A percentile compares a stretch with the other conserved stretches of the same genome.
Conservation (phyloP, 2,888 invertebrate species). For the Pimpla rufipes region DNA sequence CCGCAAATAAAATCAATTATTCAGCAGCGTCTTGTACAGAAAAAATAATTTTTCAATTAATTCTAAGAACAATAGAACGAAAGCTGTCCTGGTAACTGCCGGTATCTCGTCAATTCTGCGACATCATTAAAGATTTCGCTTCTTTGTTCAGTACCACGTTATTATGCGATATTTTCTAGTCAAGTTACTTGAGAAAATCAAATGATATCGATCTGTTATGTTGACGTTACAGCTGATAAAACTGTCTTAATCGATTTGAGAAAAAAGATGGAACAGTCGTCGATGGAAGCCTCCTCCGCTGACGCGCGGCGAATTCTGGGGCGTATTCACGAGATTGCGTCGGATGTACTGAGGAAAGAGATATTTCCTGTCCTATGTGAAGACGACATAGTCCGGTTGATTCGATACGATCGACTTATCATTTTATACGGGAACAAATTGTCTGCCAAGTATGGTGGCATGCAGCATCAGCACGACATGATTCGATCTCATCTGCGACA, state of each 20-base stretch:
- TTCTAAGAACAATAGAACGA: neutral
- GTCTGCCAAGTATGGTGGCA: conserved; percentile 30
- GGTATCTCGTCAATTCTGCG: no score
- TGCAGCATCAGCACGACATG: conserved; percentile 59
- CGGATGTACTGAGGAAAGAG: conserved; percentile 46
- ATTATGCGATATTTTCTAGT: no score
- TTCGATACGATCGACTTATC: conserved; percentile 68
- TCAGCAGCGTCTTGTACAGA: neutral
- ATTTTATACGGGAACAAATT: conserved; percentile 54
- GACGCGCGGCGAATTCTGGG: no score
- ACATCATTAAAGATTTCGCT: neutral
- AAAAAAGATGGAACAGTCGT: no score
- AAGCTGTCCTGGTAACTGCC: conserved; percentile 1
- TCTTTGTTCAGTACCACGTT: neutral
- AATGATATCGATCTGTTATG: no score
- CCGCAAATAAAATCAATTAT: neutral
- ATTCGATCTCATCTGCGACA: conserved; percentile 52
- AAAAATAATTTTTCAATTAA: neutral
- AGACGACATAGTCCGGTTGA: conserved; percentile 50
- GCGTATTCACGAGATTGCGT: conserved; percentile 64
- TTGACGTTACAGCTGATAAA: no score
- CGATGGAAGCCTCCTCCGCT: no score
- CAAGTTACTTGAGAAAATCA: no score
- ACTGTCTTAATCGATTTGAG: no score
- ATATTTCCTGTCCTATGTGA: conserved; percentile 68